Percentiles rank a stretch among this genome's conserved stretches.
Evolutionary conservation across 2,888 invertebrate species (phyloP).

Genomic region (Hedychridium roseum): DNA sequence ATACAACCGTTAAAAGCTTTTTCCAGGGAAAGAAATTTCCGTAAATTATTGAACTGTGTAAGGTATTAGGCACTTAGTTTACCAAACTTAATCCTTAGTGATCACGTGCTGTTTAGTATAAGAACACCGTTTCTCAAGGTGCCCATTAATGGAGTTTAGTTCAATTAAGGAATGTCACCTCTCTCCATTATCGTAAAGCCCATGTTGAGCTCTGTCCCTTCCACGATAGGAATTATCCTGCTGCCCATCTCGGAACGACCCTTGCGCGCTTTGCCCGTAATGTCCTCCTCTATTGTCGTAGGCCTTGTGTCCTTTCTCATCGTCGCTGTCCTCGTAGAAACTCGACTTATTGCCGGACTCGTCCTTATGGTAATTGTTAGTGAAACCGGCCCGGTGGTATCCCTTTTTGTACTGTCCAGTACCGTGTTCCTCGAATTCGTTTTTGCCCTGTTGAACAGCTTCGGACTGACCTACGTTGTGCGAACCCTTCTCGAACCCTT

Average conservation of each 20-base stretch:
- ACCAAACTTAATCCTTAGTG: no score
- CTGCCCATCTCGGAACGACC: conserved; percentile 34
- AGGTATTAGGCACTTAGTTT: no score
- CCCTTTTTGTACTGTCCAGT: conserved; percentile 70
- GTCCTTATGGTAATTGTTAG: conserved; percentile 75
- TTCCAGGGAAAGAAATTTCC: no score
- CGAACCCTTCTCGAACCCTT: conserved; percentile 64
- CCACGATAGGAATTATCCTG: conserved; percentile 29
- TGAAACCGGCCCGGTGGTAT: conserved; percentile 75
- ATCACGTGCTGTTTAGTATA: no score
- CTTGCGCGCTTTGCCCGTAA: conserved; percentile 43
- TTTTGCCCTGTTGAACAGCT: conserved; percentile 35
- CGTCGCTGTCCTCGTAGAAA: conserved; percentile 72
- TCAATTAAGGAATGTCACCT: conserved; percentile 23
- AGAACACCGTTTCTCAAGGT: no score
- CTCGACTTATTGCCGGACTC: conserved; percentile 75
- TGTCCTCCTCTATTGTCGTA: conserved; percentile 53
- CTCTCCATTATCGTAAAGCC: conserved; percentile 33
- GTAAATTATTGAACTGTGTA: no score
- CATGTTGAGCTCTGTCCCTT: conserved; percentile 19
- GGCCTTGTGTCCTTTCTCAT: conserved; percentile 61
- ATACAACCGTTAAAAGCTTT: no score
- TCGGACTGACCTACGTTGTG: conserved; percentile 64
- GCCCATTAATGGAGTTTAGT: not conserved
- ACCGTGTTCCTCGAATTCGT: conserved; percentile 31